Percentiles rank a stretch among this genome's conserved stretches.
Conservation (phyloP, 2,113 vertebrate genomes). For the Sapajus apella region DNA sequence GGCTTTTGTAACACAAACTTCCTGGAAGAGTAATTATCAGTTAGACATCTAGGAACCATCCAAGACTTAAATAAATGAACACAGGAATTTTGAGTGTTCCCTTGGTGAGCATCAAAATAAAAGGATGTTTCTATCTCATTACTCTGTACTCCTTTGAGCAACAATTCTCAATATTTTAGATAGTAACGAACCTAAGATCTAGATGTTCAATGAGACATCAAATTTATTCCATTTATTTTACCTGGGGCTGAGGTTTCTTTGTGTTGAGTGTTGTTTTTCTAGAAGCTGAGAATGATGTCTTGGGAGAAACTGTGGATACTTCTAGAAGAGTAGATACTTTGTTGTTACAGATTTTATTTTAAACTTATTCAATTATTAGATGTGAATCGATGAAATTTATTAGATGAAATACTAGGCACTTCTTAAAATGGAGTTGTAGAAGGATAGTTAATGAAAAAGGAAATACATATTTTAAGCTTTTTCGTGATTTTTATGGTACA, state of each 20-base stretch:
- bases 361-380: neutral
- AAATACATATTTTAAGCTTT: neutral
- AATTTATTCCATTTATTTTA: conserved; percentile 46
- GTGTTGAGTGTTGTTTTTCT: neutral
- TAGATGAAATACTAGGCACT: neutral
- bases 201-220: neutral
- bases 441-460: neutral
- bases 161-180: neutral
- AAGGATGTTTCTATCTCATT: neutral
- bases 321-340: conserved; percentile 34
- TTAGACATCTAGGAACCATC: neutral
- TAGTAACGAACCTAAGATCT: neutral
- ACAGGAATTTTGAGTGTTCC: neutral
- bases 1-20: neutral
- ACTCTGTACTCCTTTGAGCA: neutral
- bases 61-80: neutral
- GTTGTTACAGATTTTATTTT: conserved; percentile 19
- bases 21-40: neutral
- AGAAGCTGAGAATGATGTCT: neutral
- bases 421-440: neutral
- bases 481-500: neutral
- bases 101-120: neutral
- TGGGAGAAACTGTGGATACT: conserved; percentile 16
- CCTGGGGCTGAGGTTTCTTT: conserved; percentile 30
- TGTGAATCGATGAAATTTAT: neutral